These are phyloP conservation scores for Platynereis dumerilii DNA, from an alignment of 2,888 invertebrate genomes.

Conservation along the genomic window DNA sequence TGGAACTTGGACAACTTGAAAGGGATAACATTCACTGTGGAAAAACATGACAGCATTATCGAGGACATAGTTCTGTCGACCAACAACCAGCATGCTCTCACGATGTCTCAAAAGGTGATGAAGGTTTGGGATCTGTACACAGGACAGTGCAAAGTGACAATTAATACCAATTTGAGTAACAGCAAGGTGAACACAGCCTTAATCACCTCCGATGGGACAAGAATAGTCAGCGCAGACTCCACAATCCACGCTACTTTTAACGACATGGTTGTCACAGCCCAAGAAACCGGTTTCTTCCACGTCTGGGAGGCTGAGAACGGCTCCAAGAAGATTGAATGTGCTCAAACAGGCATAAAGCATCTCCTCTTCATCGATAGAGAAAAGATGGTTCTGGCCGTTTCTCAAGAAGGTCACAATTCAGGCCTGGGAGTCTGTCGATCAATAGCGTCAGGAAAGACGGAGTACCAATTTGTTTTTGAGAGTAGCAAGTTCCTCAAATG, in stretches of 20 bases:
- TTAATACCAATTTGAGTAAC: background rate
- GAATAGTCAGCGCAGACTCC: background rate
- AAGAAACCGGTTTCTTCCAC: background rate
- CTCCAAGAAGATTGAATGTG: background rate
- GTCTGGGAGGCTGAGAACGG: background rate
- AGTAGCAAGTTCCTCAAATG: background rate
- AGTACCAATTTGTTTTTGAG: background rate
- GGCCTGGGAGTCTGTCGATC: slow-evolving; percentile 1
- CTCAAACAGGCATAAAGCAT: background rate
- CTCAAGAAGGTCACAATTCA: background rate
- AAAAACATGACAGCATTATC: background rate
- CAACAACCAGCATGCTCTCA: background rate
- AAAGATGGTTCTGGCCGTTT: background rate
- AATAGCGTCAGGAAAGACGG: background rate
- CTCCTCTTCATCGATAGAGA: background rate
- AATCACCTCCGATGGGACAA: background rate
- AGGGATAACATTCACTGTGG: background rate
- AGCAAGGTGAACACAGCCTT: background rate
- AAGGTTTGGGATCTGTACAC: slow-evolving; percentile 37
- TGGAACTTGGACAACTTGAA: slow-evolving; percentile 1
- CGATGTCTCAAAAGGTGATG: background rate
- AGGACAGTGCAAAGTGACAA: slow-evolving; percentile 15
- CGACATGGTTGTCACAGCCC: background rate
- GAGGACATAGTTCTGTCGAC: background rate
- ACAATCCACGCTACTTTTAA: background rate